Conservation (phyloP, 2,113 vertebrate genomes). For the Pimephales promelas region DNA sequence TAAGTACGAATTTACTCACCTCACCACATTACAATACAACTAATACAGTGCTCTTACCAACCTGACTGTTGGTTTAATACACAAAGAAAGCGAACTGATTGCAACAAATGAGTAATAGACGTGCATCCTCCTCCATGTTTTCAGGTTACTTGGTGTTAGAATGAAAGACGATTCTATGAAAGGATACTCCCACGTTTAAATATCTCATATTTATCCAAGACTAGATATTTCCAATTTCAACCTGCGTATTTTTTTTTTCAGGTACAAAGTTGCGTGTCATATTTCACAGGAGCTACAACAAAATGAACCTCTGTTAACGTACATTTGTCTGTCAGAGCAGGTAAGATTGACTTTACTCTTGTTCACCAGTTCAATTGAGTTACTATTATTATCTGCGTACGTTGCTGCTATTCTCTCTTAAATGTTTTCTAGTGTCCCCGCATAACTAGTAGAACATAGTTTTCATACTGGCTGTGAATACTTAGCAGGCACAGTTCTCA, state of each 20-base stretch:
- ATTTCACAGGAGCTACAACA: constrained; percentile 5
- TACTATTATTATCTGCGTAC: background rate
- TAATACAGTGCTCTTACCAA: background rate
- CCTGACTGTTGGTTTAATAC: background rate
- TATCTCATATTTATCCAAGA: background rate
- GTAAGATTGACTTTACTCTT: constrained; percentile 15
- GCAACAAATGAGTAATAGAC: constrained; percentile 6
- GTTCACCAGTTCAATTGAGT: background rate
- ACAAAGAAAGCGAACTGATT: background rate
- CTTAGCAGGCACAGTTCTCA: constrained; percentile 54
- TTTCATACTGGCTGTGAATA: constrained; percentile 43
- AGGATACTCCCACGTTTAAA: background rate
- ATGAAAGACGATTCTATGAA: constrained; percentile 11
- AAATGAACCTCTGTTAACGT: constrained; percentile 44
- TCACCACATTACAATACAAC: background rate
- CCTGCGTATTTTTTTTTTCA: background rate
- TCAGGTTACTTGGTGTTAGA: constrained; percentile 5
- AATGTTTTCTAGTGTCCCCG: constrained; percentile 12
- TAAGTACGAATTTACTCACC: constrained; percentile 29
- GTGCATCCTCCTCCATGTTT: constrained; percentile 35
- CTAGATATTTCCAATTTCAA: background rate
- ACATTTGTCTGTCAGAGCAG: constrained; percentile 29
- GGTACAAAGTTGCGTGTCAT: constrained; percentile 7
- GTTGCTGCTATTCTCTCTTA: background rate
- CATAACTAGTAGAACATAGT: constrained; percentile 40